Base-by-base conservation (phyloP, 2,888 invertebrate species). In the Tetragonisca angustula region DNA sequence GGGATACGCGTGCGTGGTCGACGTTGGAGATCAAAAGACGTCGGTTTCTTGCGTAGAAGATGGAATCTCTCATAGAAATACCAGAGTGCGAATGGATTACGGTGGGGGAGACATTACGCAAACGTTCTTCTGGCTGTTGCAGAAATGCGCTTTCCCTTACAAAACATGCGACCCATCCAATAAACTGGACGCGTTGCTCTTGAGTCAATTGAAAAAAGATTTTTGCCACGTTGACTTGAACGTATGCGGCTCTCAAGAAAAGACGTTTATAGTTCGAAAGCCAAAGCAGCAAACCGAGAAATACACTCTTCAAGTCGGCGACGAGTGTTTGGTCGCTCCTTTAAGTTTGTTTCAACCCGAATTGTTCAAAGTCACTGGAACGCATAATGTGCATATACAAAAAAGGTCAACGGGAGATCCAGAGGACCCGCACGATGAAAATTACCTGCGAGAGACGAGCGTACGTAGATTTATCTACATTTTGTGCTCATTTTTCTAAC, bases 41-140 rank as follows among this genome's bases (percentile, higher is more conserved):
- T 98, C 98, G 0, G 97, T 99, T 32, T 98, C 98, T 2, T 99
- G 99, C 95, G 98, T 99, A 0, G 99, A 99, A 95, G 99, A 99
- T 95, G 99, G 98, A 0, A 97, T 99, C 83, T 99, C 99, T 43
- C 98, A 98, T 92, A 96, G 97, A 88, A 97, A 97, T 86, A 98
- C 99, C 0, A 95, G 98, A 92, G 96, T 96, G 0, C 95, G 97
- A 74, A 96, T 99, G 95, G 97, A 98, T 89, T 98, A 98, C 92
- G 99, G 99, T 5, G 98, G 98, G 5, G 97, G 97, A 19, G 99
- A 99, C 95, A 97, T 99, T 0, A 98, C 98, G 0, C 98, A 98
- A 94, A 97, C 98, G 13, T 96, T 99, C 90, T 97, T 97, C 75
- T 98, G 98, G 97, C 95, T 99, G 87, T 95, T 99, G 43, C 97